Conservation (phyloP, 2,797 vertebrate species). For the Apogon talboti region DNA sequence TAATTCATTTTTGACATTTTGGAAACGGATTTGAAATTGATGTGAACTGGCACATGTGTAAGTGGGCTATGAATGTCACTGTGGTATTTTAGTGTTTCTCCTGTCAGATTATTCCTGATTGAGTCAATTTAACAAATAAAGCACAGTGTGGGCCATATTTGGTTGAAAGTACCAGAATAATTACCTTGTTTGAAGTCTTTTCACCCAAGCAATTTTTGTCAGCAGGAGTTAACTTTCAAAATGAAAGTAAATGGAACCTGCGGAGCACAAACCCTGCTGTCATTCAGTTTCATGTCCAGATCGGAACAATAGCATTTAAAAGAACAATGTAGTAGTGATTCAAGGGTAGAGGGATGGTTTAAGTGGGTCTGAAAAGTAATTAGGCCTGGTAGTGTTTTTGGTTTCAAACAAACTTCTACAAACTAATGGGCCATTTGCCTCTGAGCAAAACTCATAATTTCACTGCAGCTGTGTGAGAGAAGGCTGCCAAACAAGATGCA, state of each 20-base stretch:
- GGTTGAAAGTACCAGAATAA: conserved; percentile 46
- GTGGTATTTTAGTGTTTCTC: conserved; percentile 18
- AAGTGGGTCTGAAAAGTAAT: conserved; percentile 57
- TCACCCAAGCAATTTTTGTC: conserved; percentile 49
- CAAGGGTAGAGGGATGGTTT: conserved; percentile 47
- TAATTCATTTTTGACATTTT: neutral
- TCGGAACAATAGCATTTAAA: conserved; percentile 57
- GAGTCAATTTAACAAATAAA: conserved; percentile 62
- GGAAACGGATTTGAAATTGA: conserved; percentile 10
- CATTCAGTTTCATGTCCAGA: conserved; percentile 51
- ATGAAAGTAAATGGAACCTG: conserved; percentile 63
- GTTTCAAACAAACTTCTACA: conserved; percentile 52
- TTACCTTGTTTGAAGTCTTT: conserved; percentile 63
- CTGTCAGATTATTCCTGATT: conserved; percentile 59
- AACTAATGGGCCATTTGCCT: conserved; percentile 54
- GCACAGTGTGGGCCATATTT: conserved; percentile 51
- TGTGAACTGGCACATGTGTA: conserved; percentile 5
- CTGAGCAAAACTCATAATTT: conserved; percentile 45
- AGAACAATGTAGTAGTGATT: conserved; percentile 42
- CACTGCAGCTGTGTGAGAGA: conserved; percentile 27
- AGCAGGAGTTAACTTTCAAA: conserved; percentile 63
- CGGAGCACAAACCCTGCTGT: conserved; percentile 44
- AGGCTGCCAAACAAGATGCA: neutral
- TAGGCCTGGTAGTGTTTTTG: conserved; percentile 49
- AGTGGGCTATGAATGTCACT: conserved; percentile 7